phyloP scores from a whole-genome alignment of 2,888 invertebrate genomes.

The Harpalus rubripes region DNA sequence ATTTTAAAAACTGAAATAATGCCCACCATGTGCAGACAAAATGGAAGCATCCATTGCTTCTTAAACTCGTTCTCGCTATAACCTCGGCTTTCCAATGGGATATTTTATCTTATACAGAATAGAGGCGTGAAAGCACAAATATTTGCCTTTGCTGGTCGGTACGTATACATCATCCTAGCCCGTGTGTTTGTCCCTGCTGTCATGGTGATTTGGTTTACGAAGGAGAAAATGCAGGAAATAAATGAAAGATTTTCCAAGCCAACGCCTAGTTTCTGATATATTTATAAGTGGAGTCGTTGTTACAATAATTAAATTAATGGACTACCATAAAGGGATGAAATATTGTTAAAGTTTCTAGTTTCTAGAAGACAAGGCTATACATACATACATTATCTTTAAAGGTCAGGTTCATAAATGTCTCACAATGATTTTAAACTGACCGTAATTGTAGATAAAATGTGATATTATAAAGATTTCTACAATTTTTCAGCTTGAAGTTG shows the following conservation, averaged over 20 bases:
- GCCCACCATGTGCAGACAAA: too few relatives aligned
- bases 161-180: slow-evolving; percentile 30
- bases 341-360: neutral
- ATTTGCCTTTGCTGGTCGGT: slow-evolving; percentile 29
- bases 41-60: too few relatives aligned
- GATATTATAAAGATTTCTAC: neutral
- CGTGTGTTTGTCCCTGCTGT: slow-evolving; percentile 33
- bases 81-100: slow-evolving; percentile 58
- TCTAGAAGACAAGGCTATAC: neutral
- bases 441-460: neutral
- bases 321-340: neutral
- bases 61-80: too few relatives aligned
- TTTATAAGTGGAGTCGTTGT: slow-evolving; percentile 9
- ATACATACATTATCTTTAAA: neutral
- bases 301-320: slow-evolving; percentile 27
- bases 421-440: neutral
- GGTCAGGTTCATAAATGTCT: neutral
- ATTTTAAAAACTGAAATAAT: too few relatives aligned
- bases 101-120: slow-evolving; percentile 60
- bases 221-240: slow-evolving; percentile 12
- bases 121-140: slow-evolving; percentile 63
- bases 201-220: slow-evolving; percentile 27
- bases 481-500: neutral
- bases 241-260: slow-evolving; percentile 37
- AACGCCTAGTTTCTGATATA: slow-evolving; percentile 4